Percentiles rank a stretch among this genome's conserved stretches.
Evolutionary conservation across 2,797 vertebrate species (phyloP).

Genomic region (Pipistrellus kuhlii): DNA sequence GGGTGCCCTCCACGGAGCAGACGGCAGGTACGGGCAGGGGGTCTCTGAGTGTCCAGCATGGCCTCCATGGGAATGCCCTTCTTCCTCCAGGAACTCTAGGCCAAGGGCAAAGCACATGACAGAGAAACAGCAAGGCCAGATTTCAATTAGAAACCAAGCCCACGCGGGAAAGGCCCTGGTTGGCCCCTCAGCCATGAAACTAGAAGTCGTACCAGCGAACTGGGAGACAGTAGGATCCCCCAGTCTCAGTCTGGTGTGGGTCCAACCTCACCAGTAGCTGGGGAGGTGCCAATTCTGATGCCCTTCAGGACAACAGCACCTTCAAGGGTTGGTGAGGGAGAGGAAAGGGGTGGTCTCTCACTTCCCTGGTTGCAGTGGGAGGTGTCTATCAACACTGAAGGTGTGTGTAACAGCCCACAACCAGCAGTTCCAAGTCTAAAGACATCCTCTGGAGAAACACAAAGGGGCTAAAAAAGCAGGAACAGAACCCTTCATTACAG

Average conservation of each 20-base stretch:
- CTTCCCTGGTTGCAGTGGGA: rapidly evolving
- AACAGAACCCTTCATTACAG: background rate
- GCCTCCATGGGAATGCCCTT: background rate
- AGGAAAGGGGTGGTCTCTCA: rapidly evolving
- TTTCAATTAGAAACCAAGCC: background rate
- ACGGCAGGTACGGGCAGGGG: rapidly evolving
- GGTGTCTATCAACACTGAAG: rapidly evolving
- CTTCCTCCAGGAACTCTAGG: background rate
- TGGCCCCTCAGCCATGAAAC: background rate
- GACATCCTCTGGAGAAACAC: background rate
- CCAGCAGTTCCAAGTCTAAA: rapidly evolving
- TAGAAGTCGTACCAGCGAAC: background rate
- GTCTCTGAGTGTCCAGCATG: rapidly evolving
- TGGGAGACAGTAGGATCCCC: background rate
- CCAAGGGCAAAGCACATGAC: too few relatives aligned
- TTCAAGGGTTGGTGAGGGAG: rapidly evolving
- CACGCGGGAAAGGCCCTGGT: rapidly evolving
- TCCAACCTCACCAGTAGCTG: too few relatives aligned
- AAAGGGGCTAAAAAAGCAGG: too few relatives aligned
- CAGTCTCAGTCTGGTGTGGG: background rate
- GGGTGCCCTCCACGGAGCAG: background rate
- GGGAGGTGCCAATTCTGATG: background rate
- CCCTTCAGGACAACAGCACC: rapidly evolving
- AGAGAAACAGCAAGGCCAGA: background rate
- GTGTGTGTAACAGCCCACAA: rapidly evolving